Percentiles rank a stretch among this genome's conserved stretches.
Evolutionary conservation across 2,113 vertebrate species (phyloP).

Genomic region (Salvator merianae): DNA sequence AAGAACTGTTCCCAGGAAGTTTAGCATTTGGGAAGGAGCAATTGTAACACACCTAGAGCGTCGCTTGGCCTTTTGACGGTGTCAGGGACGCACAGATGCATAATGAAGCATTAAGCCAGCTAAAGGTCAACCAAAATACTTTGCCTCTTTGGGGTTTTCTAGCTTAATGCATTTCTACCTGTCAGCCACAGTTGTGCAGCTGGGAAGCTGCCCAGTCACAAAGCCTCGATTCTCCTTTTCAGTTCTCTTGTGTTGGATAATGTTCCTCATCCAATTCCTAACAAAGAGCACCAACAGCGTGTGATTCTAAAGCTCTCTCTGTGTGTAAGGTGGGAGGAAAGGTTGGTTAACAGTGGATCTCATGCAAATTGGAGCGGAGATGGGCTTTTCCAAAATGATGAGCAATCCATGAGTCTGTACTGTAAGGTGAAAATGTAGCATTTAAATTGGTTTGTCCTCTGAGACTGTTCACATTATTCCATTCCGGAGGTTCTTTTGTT

Average conservation of each 20-base stretch:
- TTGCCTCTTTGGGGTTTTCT: neutral
- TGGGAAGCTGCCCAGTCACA: neutral
- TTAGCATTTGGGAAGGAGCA: constrained; percentile 45
- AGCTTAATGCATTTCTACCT: neutral
- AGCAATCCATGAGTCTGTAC: too few relatives aligned
- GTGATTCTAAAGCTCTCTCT: neutral
- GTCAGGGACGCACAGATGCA: neutral
- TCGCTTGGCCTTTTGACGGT: constrained; percentile 44
- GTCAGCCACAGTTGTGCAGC: constrained; percentile 27
- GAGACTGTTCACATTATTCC: too few relatives aligned
- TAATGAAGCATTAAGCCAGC: constrained; percentile 2
- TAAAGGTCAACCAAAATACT: constrained; percentile 52
- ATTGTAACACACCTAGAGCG: constrained; percentile 47
- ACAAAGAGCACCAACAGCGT: neutral
- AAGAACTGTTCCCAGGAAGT: neutral
- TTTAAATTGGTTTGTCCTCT: too few relatives aligned
- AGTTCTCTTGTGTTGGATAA: neutral
- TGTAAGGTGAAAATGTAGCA: too few relatives aligned
- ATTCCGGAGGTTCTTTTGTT: too few relatives aligned
- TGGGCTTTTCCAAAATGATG: too few relatives aligned
- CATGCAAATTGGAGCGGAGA: too few relatives aligned
- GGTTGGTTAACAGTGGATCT: too few relatives aligned
- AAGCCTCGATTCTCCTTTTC: neutral
- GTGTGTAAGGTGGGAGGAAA: too few relatives aligned
- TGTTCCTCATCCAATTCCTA: neutral